Conservation (phyloP, 2,797 vertebrate species). For the Brachymystax lenok region DNA sequence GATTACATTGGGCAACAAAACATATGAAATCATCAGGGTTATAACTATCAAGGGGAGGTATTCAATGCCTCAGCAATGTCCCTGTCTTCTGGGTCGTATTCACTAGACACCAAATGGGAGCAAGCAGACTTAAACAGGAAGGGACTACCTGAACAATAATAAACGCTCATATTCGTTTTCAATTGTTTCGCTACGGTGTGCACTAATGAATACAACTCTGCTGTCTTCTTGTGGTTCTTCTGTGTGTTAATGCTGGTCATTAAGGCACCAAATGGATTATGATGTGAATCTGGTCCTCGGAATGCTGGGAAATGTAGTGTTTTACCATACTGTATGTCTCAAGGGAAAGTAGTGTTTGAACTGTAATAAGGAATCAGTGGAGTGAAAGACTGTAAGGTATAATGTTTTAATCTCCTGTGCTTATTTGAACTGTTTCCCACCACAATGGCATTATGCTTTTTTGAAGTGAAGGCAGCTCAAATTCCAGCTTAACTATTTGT, state of each 20-base stretch:
- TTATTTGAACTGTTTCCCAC: neutral
- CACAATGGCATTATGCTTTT: neutral
- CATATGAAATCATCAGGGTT: constrained; percentile 21
- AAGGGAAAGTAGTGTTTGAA: constrained; percentile 24
- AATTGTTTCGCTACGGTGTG: neutral
- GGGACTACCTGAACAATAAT: neutral
- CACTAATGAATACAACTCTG: constrained; percentile 4
- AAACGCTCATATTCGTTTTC: neutral
- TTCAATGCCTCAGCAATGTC: constrained; percentile 6
- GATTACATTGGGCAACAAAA: constrained; percentile 4
- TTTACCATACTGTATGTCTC: constrained; percentile 18
- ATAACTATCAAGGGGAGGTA: neutral
- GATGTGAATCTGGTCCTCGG: constrained; percentile 30
- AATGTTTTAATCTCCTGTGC: constrained; percentile 4
- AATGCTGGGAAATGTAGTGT: constrained; percentile 36
- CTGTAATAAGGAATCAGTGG: neutral
- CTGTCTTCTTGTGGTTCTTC: constrained; percentile 2
- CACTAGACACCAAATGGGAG: neutral
- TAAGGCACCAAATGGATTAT: constrained; percentile 31
- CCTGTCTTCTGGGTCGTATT: constrained; percentile 15
- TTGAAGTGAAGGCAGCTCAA: neutral
- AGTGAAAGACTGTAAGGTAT: neutral
- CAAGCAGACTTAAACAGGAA: neutral
- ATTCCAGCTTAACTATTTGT: neutral
- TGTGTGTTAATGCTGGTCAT: constrained; percentile 21